Conservation (phyloP, 2,888 invertebrate genomes). For the Spilarctia lutea region DNA sequence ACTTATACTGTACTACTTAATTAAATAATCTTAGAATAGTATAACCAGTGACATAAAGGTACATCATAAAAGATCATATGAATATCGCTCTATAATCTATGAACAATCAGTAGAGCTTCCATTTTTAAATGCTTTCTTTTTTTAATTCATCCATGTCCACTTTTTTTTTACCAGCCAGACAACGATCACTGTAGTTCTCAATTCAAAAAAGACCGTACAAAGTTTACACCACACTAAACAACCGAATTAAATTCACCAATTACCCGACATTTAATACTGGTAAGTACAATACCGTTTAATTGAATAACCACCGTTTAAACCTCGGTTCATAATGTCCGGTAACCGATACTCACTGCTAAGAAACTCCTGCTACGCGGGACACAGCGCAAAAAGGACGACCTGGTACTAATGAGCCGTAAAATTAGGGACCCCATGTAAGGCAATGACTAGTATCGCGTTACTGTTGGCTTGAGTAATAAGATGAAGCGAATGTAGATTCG, state of each 20-base stretch:
- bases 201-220: constrained; percentile 22
- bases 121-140: neutral
- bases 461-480: constrained; percentile 45
- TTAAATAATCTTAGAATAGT: no score
- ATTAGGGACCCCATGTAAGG: constrained; percentile 79
- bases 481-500: constrained; percentile 26
- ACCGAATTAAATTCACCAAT: constrained; percentile 31
- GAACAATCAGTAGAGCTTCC: neutral
- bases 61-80: neutral
- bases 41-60: no score
- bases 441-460: constrained; percentile 71
- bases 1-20: no score
- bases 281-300: constrained; percentile 29
- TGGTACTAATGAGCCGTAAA: constrained; percentile 81
- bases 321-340: constrained; percentile 41
- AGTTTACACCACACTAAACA: constrained; percentile 31
- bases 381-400: constrained; percentile 77
- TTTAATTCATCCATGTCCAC: neutral
- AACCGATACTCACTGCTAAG: constrained; percentile 48
- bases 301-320: constrained; percentile 41
- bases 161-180: constrained; percentile 4
- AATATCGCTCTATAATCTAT: neutral
- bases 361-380: constrained; percentile 61
- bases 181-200: constrained; percentile 6
- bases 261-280: constrained; percentile 47